Conservation (phyloP, 64 coral and sea anemone species). For the Actinia tenebrosa region DNA sequence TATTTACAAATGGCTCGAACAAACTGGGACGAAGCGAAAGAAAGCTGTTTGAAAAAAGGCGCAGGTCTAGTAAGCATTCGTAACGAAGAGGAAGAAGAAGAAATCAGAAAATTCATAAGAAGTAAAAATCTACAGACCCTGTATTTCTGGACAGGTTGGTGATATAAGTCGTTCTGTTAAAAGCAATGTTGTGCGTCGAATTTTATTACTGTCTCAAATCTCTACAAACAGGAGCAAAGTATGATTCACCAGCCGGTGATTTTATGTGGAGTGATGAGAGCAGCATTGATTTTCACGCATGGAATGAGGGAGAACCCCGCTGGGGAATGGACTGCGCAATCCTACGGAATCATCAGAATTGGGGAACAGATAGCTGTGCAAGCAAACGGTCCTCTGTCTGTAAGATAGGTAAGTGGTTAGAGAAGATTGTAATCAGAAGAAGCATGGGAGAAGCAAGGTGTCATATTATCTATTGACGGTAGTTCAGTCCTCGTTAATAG, state of each 20-base stretch:
- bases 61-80: slow-evolving; percentile 60
- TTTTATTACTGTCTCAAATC: background rate
- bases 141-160: slow-evolving; percentile 87
- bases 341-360: slow-evolving; percentile 52
- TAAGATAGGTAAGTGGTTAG: slow-evolving; percentile 55
- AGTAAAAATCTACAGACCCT: slow-evolving; percentile 36
- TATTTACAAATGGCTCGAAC: slow-evolving; percentile 15
- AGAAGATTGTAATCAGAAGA: too few relatives aligned
- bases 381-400: slow-evolving; percentile 68
- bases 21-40: slow-evolving; percentile 44
- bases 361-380: slow-evolving; percentile 83
- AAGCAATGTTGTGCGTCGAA: too few relatives aligned
- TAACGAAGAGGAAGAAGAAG: slow-evolving; percentile 51
- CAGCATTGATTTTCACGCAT: slow-evolving; percentile 49
- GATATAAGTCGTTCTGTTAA: too few relatives aligned
- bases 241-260: slow-evolving; percentile 38
- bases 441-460: too few relatives aligned
- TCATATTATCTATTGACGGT: too few relatives aligned
- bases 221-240: slow-evolving; percentile 57
- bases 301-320: slow-evolving; percentile 78
- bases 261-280: slow-evolving; percentile 77
- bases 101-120: slow-evolving; percentile 49
- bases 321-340: slow-evolving; percentile 74
- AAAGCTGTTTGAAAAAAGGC: slow-evolving; percentile 44
- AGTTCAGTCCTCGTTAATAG: too few relatives aligned